These are phyloP conservation scores for Pedicia rivosa DNA, from an alignment of 2,888 invertebrate genomes.

Conservation along the genomic window DNA sequence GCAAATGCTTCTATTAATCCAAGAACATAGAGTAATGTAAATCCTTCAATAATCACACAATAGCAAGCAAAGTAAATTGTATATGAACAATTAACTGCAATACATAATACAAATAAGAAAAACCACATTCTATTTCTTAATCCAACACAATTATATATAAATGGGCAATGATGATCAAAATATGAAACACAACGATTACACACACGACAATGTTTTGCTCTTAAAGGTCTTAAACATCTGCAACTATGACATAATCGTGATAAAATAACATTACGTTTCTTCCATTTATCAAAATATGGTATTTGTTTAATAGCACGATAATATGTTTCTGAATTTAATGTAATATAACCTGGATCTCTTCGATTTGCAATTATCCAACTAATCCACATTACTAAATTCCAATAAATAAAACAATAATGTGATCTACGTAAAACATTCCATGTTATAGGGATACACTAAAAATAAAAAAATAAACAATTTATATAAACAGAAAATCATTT, in stretches of 20 bases:
- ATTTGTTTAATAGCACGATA: conserved; percentile 82
- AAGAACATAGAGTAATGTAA: conserved; percentile 69
- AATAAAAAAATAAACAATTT: conserved; percentile 13
- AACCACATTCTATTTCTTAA: conserved; percentile 87
- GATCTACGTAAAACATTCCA: conserved; percentile 77
- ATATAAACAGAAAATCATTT: too few species aligned
- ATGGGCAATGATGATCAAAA: conserved; percentile 91
- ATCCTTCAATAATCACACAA: conserved; percentile 69
- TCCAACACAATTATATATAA: conserved; percentile 90
- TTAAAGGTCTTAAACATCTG: conserved; percentile 66
- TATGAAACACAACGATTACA: conserved; percentile 81
- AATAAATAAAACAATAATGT: conserved; percentile 79
- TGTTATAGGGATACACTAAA: conserved; percentile 71
- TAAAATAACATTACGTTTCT: conserved; percentile 65
- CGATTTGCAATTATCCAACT: conserved; percentile 82
- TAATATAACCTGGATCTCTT: conserved; percentile 78
- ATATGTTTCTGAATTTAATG: conserved; percentile 78
- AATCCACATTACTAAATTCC: conserved; percentile 87
- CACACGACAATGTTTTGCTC: conserved; percentile 84
- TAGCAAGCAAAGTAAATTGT: conserved; percentile 79
- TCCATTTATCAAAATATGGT: conserved; percentile 85
- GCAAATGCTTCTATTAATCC: conserved; percentile 68
- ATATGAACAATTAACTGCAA: conserved; percentile 75
- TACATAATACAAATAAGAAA: conserved; percentile 73
- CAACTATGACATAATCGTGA: conserved; percentile 84